A percentile compares a stretch with the other conserved stretches of the same genome.
Conservation (phyloP, 2,888 invertebrate species). For the Nematopogon swammerdamellus region DNA sequence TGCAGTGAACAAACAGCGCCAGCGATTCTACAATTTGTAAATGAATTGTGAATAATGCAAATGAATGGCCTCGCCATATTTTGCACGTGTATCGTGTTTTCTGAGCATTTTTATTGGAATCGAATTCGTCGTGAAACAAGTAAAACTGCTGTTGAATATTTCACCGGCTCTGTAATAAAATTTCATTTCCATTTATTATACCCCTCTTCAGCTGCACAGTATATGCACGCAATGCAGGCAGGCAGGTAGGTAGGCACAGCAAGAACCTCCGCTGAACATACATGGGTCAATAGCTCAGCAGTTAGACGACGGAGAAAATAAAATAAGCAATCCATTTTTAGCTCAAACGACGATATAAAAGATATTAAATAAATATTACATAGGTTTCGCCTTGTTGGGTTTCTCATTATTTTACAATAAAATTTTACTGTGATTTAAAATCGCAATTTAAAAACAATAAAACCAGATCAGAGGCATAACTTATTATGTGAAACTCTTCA, state of each 20-base stretch:
- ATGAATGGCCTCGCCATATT: neutral
- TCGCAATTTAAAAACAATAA: neutral
- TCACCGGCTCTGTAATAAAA: neutral
- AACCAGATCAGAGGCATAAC: neutral
- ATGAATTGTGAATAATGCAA: slow-evolving; percentile 1
- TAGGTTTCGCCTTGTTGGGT: too few species aligned
- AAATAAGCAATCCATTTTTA: too few species aligned
- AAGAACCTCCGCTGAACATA: too few species aligned
- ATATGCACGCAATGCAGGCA: too few species aligned
- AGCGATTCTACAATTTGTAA: neutral
- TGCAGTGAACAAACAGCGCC: too few species aligned
- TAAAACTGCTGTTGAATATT: neutral
- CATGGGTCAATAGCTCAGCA: too few species aligned
- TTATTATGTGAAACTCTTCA: neutral
- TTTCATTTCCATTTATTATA: neutral
- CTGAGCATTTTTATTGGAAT: neutral
- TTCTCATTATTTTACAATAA: too few species aligned
- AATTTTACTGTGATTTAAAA: neutral
- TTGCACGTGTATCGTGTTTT: neutral
- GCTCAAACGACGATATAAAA: too few species aligned
- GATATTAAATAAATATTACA: too few species aligned
- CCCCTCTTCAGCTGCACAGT: too few species aligned
- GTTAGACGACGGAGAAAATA: too few species aligned
- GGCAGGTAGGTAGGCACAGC: too few species aligned
- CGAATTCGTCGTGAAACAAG: neutral